These are phyloP conservation scores for Clarias macrocephalus DNA, from an alignment of 2,113 vertebrate species.

Conservation along the genomic window DNA sequence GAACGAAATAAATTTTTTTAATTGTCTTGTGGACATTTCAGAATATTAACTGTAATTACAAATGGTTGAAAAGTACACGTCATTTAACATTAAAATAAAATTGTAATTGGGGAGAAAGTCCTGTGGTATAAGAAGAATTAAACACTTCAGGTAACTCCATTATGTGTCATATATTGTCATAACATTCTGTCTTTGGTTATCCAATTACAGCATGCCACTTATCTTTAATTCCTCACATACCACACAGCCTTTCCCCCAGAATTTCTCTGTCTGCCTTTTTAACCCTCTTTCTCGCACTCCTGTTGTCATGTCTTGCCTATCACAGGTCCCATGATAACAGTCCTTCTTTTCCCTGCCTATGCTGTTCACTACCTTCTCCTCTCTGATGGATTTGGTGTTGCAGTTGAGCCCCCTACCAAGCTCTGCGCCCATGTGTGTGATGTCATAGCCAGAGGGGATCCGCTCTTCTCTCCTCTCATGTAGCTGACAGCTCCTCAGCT, in stretches of 20 bases:
- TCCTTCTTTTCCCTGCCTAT: neutral
- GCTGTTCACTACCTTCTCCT: neutral
- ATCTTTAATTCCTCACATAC: conserved; percentile 22
- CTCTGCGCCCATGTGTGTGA: conserved; percentile 48
- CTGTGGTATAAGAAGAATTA: neutral
- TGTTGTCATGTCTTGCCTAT: neutral
- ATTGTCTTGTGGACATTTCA: neutral
- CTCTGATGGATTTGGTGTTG: conserved; percentile 47
- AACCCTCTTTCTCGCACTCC: conserved; percentile 3
- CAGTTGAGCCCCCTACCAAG: conserved; percentile 40
- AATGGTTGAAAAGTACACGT: neutral
- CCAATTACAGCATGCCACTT: neutral
- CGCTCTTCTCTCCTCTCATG: conserved; percentile 43
- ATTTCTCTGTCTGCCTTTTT: conserved; percentile 25
- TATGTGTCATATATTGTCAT: neutral
- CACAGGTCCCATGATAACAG: conserved; percentile 34
- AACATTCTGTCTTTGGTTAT: neutral
- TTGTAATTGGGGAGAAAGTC: neutral
- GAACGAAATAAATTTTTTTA: neutral
- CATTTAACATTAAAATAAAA: neutral
- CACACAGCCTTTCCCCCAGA: neutral
- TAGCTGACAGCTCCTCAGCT: conserved; percentile 57
- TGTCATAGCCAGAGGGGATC: conserved; percentile 56
- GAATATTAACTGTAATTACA: neutral
- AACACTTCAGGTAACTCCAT: neutral